Base-by-base conservation (phyloP, 1,140 invertebrate species). In the Drosophila auraria region DNA sequence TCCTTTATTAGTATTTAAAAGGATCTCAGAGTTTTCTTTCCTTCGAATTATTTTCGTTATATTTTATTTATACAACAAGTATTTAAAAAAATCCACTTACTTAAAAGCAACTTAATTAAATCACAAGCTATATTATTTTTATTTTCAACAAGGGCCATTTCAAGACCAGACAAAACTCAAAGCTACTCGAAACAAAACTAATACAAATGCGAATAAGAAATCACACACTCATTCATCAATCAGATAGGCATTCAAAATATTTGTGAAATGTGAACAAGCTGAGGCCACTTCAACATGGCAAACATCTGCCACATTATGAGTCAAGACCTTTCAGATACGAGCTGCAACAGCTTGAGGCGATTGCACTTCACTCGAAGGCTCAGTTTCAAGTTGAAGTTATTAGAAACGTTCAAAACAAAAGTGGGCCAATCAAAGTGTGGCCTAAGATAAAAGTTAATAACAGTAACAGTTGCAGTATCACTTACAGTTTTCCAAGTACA, bases 311-410 rank as follows among this genome's bases (percentile, higher is more conserved):
- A 78, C 44, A 78, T 78, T 65, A 73, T 36, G 59, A 78, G 65
- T 51, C 45, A 53, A 51, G 49, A 65, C 61, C 36, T 71, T 50
- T 78, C 60, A 81, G 82, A 78, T 87, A 75, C 69, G 49, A 45
- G 62, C 63, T 78, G 84, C 69, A 89, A 56, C 84, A 89, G 78
- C 73, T 89, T 81, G 84, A 71, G 68, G 60, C 70, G 81, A 87
- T 84, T 83, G 84, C 84, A 81, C 83, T 87, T 75, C 54, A 81
- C 15, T 66, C 74, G 57, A 30, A 60, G 69, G 61, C 51, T 25
- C 25, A 56, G 56, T 40, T 54, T 47, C 61, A 60, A 44, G 23
- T 78, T 71, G 50, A 20, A 73, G 62, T 64, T 38, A 66, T 49
- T 56, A 44, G 47, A 61, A 53, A 59, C 65, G 42, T 50, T 68